Percentiles rank a stretch among this genome's conserved stretches.
Conservation (phyloP, 2,797 vertebrate species). For the Garrulus glandarius region DNA sequence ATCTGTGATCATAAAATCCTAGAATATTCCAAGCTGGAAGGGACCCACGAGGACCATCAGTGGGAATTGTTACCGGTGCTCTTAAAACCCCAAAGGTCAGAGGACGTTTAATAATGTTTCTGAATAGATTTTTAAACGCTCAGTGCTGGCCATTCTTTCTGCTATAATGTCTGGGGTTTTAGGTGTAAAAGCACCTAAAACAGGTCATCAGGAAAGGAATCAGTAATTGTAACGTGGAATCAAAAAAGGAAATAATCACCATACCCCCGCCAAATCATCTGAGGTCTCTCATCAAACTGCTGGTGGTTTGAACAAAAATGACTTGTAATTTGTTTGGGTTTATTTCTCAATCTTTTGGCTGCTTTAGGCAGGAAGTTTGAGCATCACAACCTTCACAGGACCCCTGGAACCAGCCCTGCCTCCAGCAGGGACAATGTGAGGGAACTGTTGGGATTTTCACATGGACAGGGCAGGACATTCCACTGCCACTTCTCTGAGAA, state of each 20-base stretch:
- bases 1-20: background rate
- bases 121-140: background rate
- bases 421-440: fast-evolving
- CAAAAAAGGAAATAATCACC: background rate
- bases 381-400: background rate
- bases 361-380: background rate
- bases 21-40: background rate
- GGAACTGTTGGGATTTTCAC: background rate
- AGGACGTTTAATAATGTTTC: background rate
- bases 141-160: background rate
- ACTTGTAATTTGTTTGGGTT: background rate
- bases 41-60: background rate
- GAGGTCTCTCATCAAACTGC: background rate
- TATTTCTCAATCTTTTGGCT: background rate
- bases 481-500: background rate
- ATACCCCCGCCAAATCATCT: background rate
- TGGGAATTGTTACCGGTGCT: background rate
- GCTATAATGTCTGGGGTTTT: no score
- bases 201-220: background rate
- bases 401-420: background rate
- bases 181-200: background rate
- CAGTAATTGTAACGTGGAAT: fast-evolving
- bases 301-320: background rate
- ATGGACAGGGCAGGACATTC: background rate
- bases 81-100: background rate